Percentiles rank a stretch among this genome's conserved stretches.
phyloP scores from a whole-genome alignment of 2,888 invertebrate species.

The Nemapogon koenigi region DNA sequence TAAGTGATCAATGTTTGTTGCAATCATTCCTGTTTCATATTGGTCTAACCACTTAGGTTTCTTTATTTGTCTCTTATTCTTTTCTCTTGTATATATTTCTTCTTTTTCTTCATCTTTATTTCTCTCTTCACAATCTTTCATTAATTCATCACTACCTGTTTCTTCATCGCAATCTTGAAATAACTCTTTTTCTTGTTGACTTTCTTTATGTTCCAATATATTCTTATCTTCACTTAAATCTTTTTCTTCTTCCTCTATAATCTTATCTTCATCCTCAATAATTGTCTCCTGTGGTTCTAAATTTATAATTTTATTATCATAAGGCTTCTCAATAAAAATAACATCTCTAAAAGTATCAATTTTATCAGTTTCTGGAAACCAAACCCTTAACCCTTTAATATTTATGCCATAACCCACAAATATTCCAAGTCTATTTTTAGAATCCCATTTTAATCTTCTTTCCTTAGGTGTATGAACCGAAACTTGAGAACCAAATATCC shows the following conservation, averaged over 20 bases:
- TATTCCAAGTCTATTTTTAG: conserved; percentile 9
- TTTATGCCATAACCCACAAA: conserved; percentile 13
- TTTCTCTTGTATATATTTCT: neutral
- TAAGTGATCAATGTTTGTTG: conserved; percentile 2
- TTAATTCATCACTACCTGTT: neutral
- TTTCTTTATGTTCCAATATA: neutral
- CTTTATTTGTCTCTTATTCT: neutral
- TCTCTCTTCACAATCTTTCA: neutral
- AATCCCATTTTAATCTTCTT: conserved; percentile 12
- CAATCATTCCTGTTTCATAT: neutral
- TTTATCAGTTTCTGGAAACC: conserved; percentile 6
- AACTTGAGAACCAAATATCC: conserved; percentile 9
- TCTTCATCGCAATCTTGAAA: neutral
- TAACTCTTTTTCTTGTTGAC: neutral
- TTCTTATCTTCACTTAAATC: neutral
- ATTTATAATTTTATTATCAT: neutral
- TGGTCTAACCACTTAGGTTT: neutral
- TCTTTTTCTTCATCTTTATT: conserved; percentile 1
- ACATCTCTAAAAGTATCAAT: conserved; percentile 12
- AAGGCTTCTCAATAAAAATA: conserved; percentile 9
- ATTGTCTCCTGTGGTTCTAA: neutral
- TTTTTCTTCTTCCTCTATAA: neutral
- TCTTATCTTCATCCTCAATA: neutral
- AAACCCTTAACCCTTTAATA: conserved; percentile 10
- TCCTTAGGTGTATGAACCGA: conserved; percentile 12